phyloP scores from a whole-genome alignment of 1,140 invertebrate genomes.

The Schlechtendalia chinensis region DNA sequence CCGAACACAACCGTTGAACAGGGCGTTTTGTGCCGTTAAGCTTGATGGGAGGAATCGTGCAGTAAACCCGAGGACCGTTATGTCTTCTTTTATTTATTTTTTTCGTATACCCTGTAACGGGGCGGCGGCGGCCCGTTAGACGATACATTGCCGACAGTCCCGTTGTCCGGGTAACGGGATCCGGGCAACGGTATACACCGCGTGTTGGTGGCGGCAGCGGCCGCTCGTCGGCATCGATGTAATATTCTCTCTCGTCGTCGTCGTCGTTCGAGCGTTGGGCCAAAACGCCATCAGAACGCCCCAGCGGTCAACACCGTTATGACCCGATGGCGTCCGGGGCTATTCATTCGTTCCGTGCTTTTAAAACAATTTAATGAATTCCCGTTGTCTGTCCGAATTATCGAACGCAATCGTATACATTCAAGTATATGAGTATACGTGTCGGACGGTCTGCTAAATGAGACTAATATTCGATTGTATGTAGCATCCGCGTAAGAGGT shows the following conservation, averaged over 20 bases:
- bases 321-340: constrained; percentile 19
- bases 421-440: no score
- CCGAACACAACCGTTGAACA: neutral
- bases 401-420: no score
- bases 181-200: constrained; percentile 47
- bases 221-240: neutral
- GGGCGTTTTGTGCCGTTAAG: neutral
- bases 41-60: no score
- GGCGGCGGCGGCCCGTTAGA: constrained; percentile 22
- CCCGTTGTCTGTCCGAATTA: neutral
- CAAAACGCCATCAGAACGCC: constrained; percentile 34
- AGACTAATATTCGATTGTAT: no score
- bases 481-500: no score
- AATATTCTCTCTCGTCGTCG: constrained; percentile 2
- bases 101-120: constrained; percentile 43
- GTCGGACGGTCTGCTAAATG: no score
- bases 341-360: neutral
- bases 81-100: neutral
- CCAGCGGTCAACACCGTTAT: constrained; percentile 49
- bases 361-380: constrained; percentile 23
- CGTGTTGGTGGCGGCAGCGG: neutral
- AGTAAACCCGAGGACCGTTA: neutral
- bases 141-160: constrained; percentile 11
- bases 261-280: neutral
- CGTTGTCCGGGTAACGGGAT: constrained; percentile 49